phyloP scores from a whole-genome alignment of 1,140 invertebrate genomes.

The Polyergus mexicanus region DNA sequence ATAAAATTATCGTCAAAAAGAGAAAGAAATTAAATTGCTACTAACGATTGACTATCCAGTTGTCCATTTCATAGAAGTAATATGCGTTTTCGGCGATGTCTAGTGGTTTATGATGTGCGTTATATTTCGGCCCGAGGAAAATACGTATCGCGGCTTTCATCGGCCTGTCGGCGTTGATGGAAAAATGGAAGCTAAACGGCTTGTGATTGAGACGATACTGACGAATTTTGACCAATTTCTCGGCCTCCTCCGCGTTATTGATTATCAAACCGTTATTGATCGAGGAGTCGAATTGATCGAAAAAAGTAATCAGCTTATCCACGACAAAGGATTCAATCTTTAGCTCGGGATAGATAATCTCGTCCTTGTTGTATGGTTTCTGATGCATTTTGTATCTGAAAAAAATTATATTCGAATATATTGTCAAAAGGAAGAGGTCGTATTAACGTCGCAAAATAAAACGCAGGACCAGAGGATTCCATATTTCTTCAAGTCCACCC shows the following conservation, averaged over 20 bases:
- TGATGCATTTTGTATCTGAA: constrained; percentile 84
- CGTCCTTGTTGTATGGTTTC: constrained; percentile 88
- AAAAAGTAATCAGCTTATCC: constrained; percentile 90
- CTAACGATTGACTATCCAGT: constrained; percentile 82
- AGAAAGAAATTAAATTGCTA: constrained; percentile 28
- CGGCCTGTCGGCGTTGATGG: constrained; percentile 87
- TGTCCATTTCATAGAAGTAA: constrained; percentile 90
- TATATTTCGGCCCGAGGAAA: constrained; percentile 91
- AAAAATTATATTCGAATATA: neutral
- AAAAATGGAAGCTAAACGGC: constrained; percentile 89
- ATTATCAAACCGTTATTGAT: constrained; percentile 89
- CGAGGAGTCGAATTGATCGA: constrained; percentile 90
- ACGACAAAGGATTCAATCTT: constrained; percentile 89
- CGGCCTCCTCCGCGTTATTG: constrained; percentile 75
- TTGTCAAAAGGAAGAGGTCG: neutral
- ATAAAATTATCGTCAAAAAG: neutral
- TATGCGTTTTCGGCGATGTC: constrained; percentile 86
- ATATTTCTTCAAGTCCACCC: neutral
- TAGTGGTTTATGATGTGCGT: constrained; percentile 86
- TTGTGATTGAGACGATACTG: constrained; percentile 87
- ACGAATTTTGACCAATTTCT: constrained; percentile 77
- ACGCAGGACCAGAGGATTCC: neutral
- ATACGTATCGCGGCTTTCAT: constrained; percentile 88
- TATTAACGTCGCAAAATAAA: constrained; percentile 2
- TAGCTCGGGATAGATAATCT: constrained; percentile 88